These are phyloP conservation scores for Volucella inflata DNA, from an alignment of 2,888 invertebrate species.

Conservation along the genomic window DNA sequence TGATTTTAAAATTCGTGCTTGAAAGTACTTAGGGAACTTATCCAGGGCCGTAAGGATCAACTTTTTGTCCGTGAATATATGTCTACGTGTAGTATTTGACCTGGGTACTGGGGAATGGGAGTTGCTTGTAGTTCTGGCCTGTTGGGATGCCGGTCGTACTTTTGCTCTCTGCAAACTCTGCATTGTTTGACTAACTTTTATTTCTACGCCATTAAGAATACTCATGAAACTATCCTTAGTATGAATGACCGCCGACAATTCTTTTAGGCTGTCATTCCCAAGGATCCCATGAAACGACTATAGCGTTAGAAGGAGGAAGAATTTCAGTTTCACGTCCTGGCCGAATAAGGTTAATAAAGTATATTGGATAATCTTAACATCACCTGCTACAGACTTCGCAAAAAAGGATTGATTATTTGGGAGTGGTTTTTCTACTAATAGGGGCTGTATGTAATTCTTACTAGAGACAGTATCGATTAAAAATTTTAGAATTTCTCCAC, in stretches of 20 bases:
- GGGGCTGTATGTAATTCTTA: too few relatives aligned
- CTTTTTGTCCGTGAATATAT: constrained; percentile 37
- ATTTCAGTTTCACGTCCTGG: too few relatives aligned
- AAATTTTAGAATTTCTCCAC: neutral
- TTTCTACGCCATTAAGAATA: constrained; percentile 8
- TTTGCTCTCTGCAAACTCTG: constrained; percentile 20
- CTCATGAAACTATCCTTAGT: constrained; percentile 38
- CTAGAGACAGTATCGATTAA: neutral
- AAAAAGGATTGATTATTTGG: too few relatives aligned
- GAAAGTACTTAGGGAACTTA: constrained; percentile 48
- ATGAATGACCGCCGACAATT: too few relatives aligned
- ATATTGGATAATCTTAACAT: too few relatives aligned
- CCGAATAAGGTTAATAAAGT: too few relatives aligned
- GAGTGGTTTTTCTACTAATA: too few relatives aligned
- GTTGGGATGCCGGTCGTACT: constrained; percentile 35
- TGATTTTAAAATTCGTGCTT: constrained; percentile 30
- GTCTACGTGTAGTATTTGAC: constrained; percentile 44
- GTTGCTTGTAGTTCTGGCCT: constrained; percentile 35
- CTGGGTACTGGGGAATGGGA: constrained; percentile 53
- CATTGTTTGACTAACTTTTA: constrained; percentile 24
- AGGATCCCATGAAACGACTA: too few relatives aligned
- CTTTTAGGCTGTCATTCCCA: too few relatives aligned
- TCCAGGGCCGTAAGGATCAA: constrained; percentile 37
- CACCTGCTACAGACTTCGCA: too few relatives aligned
- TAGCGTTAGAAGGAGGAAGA: too few relatives aligned